A percentile compares a stretch with the other conserved stretches of the same genome.
Conservation (phyloP, 2,797 vertebrate genomes). For the Atherinosoma microstoma region DNA sequence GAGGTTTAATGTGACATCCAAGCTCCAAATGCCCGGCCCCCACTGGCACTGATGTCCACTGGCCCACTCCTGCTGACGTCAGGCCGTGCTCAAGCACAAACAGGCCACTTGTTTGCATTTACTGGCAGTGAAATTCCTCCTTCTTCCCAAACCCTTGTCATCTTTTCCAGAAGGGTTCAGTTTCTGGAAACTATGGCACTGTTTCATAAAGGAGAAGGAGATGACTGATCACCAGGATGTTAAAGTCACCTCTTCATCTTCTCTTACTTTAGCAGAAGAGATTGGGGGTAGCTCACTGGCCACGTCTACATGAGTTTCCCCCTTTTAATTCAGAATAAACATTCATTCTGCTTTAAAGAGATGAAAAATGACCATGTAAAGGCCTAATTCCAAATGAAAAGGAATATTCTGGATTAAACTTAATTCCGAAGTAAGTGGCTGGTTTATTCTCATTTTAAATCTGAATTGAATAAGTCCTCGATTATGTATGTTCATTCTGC, state of each 20-base stretch:
- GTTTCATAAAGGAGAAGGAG: conserved; percentile 30
- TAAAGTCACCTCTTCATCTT: conserved; percentile 11
- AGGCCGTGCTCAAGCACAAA: conserved; percentile 69
- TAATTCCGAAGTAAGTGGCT: too few relatives aligned
- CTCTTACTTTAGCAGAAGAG: conserved; percentile 17
- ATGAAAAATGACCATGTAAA: too few relatives aligned
- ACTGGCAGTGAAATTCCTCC: conserved; percentile 54
- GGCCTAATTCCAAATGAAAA: too few relatives aligned
- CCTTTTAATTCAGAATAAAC: too few relatives aligned
- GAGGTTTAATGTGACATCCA: conserved; percentile 59
- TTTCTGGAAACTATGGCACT: conserved; percentile 51
- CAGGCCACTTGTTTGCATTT: conserved; percentile 72
- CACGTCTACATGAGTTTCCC: too few relatives aligned
- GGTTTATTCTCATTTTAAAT: too few relatives aligned
- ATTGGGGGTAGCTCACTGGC: not conserved
- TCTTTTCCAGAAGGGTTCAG: conserved; percentile 58
- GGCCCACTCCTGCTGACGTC: conserved; percentile 66
- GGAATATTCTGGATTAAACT: too few relatives aligned
- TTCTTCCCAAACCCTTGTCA: conserved; percentile 52
- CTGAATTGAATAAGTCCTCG: too few relatives aligned
- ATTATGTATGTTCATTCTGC: too few relatives aligned
- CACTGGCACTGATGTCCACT: conserved; percentile 53
- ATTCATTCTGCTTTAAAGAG: too few relatives aligned
- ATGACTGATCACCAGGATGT: conserved; percentile 3
- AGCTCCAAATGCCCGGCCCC: conserved; percentile 34